Base-by-base conservation (phyloP, 2,797 vertebrate genomes). In the Siniperca obscura region DNA sequence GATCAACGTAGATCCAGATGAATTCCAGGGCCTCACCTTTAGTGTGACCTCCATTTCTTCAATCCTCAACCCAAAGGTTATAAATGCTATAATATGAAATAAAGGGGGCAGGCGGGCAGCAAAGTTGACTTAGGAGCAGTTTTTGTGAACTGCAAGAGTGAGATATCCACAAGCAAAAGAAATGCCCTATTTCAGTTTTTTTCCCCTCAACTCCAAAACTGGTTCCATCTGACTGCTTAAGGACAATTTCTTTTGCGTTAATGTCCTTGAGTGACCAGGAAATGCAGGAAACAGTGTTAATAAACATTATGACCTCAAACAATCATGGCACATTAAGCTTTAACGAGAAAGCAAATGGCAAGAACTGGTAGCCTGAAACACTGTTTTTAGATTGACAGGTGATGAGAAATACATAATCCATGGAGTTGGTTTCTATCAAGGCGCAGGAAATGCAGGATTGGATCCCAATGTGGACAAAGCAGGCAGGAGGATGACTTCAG, bases 1-100 rank as follows among this genome's bases (percentile, higher is more conserved):
- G 86, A 17, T 95, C 25, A 86, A 86, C 5, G 91, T 95, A 10
- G 91, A 95, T 38, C 88, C 92, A 73, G 76, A 83, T 0, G 13
- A 27, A 1, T 99, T 97, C 91, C 89, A 75, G 42, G 97, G 97
- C 55, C 80, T 97, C 52, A 95, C 95, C 36, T 98, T 99, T 67
- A 95, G 94, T 0, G 94, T 97, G 13, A 91, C 85, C 4, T 95
- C 93, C 16, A 89, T 94, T 25, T 64, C 90, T 46, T 69, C 90
- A 59, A 81, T 86, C 12, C 46, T 77, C 74, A 72, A 74, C 70
- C 96, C 96, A 50, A 68, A 97, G 96, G 97, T 98, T 65, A 25
- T 14, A 19, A 17, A 50, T 70, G 10, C 8, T 57, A 25, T 7
- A 6, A 36, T 25, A 30, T 65, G 4, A 3, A n/a, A 27, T 25